Evolutionary conservation across 2,888 invertebrate species (phyloP).

Genomic region (Tetropium fuscum): DNA sequence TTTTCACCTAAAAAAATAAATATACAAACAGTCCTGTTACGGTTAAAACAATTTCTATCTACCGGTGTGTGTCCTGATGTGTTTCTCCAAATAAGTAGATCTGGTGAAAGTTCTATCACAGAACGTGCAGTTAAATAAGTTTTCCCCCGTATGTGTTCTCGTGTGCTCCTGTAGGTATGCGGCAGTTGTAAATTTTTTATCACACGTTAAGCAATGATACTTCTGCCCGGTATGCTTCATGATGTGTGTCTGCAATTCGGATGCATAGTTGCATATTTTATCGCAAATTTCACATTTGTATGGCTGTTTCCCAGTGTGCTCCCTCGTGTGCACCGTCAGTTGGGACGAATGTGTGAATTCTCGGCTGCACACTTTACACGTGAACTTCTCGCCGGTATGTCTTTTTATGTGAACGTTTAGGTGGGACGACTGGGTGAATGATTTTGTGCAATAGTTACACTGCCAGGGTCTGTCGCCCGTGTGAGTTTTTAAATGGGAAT

Average conservation of each 20-base stretch:
- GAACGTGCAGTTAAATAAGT: conserved; percentile 62
- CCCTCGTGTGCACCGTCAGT: conserved; percentile 61
- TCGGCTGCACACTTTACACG: conserved; percentile 59
- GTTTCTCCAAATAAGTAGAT: conserved; percentile 68
- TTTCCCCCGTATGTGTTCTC: conserved; percentile 62
- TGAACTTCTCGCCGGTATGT: conserved; percentile 69
- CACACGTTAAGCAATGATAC: conserved; percentile 59
- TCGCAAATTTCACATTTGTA: conserved; percentile 61
- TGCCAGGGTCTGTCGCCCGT: conserved; percentile 73
- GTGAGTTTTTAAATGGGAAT: conserved; percentile 72
- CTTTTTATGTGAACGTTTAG: conserved; percentile 70
- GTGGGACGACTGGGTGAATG: conserved; percentile 73
- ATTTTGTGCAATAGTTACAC: conserved; percentile 71
- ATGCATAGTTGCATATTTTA: conserved; percentile 61
- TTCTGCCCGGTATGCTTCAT: conserved; percentile 61
- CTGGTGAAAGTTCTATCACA: conserved; percentile 68
- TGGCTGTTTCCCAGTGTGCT: conserved; percentile 63
- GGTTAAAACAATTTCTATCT: conserved; percentile 33
- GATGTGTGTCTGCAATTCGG: conserved; percentile 60
- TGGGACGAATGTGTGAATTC: conserved; percentile 63
- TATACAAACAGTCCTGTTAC: not conserved
- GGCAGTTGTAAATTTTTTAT: conserved; percentile 61
- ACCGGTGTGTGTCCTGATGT: conserved; percentile 68
- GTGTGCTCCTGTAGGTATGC: conserved; percentile 60
- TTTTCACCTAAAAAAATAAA: conserved; percentile 42